These are phyloP conservation scores for Zaprionus taronus DNA, from an alignment of 1,140 invertebrate species.

Conservation along the genomic window DNA sequence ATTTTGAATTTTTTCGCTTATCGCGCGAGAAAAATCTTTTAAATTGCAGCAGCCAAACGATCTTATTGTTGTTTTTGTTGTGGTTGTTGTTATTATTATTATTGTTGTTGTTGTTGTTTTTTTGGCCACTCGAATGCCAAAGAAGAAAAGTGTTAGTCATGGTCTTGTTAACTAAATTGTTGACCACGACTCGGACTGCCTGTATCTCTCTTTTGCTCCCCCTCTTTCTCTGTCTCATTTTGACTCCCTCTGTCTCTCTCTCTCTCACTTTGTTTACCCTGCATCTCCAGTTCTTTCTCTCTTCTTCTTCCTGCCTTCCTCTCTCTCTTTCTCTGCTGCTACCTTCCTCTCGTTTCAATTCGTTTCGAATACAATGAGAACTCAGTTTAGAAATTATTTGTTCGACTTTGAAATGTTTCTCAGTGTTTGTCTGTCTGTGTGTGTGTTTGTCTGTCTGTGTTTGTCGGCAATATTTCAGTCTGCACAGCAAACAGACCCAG, in stretches of 20 bases:
- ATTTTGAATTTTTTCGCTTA: constrained; percentile 58
- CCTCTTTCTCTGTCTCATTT: neutral
- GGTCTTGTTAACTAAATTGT: constrained; percentile 83
- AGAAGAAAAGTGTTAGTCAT: constrained; percentile 78
- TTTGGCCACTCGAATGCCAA: constrained; percentile 61
- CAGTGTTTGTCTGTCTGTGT: neutral
- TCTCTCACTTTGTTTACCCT: constrained; percentile 26
- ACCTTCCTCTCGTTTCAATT: constrained; percentile 5
- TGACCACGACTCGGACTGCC: constrained; percentile 61
- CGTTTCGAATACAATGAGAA: constrained; percentile 50
- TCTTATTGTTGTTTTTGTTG: constrained; percentile 16
- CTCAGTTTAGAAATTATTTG: constrained; percentile 48
- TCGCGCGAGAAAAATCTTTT: constrained; percentile 77
- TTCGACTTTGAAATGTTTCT: constrained; percentile 52
- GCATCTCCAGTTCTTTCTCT: neutral
- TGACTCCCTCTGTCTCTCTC: neutral
- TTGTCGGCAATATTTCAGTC: constrained; percentile 56
- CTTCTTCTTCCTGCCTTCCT: neutral
- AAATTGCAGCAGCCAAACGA: constrained; percentile 63
- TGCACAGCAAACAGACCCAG: constrained; percentile 31
- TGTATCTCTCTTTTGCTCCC: neutral
- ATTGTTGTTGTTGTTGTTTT: constrained; percentile 29
- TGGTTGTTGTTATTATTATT: constrained; percentile 44
- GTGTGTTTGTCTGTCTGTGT: constrained; percentile 30
- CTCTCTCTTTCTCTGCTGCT: neutral